Conservation (phyloP, 1,140 invertebrate species). For the Phortica variegata region DNA sequence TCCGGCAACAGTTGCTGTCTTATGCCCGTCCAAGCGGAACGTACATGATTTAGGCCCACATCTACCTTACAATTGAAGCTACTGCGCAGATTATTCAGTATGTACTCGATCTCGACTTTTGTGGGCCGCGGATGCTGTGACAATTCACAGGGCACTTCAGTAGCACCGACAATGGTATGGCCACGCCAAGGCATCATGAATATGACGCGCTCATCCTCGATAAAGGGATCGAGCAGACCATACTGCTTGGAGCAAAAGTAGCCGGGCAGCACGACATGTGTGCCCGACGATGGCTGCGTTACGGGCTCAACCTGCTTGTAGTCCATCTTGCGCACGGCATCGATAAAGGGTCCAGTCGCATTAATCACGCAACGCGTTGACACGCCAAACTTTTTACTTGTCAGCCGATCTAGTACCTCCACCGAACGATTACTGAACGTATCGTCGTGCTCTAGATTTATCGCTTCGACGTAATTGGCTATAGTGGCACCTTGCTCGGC, state of each 20-base stretch:
- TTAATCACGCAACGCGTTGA: conserved; percentile 2
- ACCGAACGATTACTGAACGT: no score
- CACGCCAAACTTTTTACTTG: neutral
- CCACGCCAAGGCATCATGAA: conserved; percentile 14
- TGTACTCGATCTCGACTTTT: neutral
- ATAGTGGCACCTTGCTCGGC: conserved; percentile 24
- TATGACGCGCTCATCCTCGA: neutral
- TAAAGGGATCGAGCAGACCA: neutral
- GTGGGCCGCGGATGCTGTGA: neutral
- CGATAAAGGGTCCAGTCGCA: conserved; percentile 9
- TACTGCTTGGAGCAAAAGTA: conserved; percentile 3
- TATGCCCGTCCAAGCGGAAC: conserved; percentile 12
- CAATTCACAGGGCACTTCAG: conserved; percentile 1
- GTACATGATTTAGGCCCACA: conserved; percentile 1
- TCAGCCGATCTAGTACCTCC: conserved; percentile 6
- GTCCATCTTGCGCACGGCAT: conserved; percentile 5
- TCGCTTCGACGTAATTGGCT: no score
- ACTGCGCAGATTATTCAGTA: conserved; percentile 5
- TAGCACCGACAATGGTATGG: conserved; percentile 4
- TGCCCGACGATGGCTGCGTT: neutral
- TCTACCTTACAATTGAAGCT: neutral
- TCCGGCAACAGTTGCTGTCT: neutral
- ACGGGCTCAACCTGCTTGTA: neutral
- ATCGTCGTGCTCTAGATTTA: no score
- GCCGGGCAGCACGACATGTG: conserved; percentile 7